A percentile compares a stretch with the other conserved stretches of the same genome.
Conservation (phyloP, 1,140 invertebrate genomes). For the Bradysia coprophila region DNA sequence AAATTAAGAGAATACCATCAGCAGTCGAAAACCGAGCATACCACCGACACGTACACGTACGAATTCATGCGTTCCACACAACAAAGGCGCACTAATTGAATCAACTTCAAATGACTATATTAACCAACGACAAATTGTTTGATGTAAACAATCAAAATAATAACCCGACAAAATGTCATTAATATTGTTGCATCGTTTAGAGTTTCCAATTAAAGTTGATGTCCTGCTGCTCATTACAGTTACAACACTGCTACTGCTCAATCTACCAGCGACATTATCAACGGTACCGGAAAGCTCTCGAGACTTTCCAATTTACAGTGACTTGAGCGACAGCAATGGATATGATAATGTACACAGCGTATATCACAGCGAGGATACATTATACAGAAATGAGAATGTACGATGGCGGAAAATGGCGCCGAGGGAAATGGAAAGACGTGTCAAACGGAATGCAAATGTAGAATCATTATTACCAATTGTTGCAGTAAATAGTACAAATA, state of each 20-base stretch:
- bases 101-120: neutral
- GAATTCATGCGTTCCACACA: too few relatives aligned
- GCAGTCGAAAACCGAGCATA: too few relatives aligned
- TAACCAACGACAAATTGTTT: neutral
- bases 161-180: neutral
- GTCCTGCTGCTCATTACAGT: neutral
- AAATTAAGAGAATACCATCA: too few relatives aligned
- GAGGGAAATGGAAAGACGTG: neutral
- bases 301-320: neutral
- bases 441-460: neutral
- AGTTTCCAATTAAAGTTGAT: neutral
- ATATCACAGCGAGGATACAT: neutral
- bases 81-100: neutral
- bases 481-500: constrained; percentile 1
- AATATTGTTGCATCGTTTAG: neutral
- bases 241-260: neutral
- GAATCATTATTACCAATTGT: too few relatives aligned
- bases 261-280: too few relatives aligned
- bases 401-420: neutral
- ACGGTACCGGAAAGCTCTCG: neutral
- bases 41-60: too few relatives aligned
- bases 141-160: neutral
- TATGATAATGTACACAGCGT: neutral
- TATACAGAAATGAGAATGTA: neutral
- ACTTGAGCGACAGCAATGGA: neutral